Evolutionary conservation across 2,888 invertebrate species (phyloP), one percentile per base, ranked within the genome.

Genomic region (Operophtera brumata): DNA sequence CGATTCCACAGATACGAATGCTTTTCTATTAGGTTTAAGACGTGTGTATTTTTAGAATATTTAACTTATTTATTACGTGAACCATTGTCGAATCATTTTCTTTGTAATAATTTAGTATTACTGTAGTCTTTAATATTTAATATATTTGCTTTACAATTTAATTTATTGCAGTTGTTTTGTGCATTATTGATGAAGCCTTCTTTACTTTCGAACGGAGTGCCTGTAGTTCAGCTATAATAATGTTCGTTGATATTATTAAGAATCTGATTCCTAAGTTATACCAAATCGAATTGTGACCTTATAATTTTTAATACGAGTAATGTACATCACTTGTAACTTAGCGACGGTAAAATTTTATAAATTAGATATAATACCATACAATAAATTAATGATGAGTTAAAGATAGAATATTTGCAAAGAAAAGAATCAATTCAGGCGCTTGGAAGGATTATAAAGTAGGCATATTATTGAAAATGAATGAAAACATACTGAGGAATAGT

Each of bases 21-120:
- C 83, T 88, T 89, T 90, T 89, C 78, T 82, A 85, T 86, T 89
- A 89, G 88, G 85, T 88, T 56, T 89, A 88, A 80, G 88, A 78
- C 69, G 90, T 88, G 90, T 90, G 90, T 90, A 90, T 86, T 89
- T 89, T 88, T 90, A 89, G 89, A 88, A 84, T 89, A 88, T 89
- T 89, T 88, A 89, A 89, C 89, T 90, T 90, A 90, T 90, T 90
- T 89, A 89, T 89, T 88, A 86, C 82, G 84, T 86, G 87, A 84
- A 85, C 77, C 79, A 84, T 84, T 84, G 84, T 86, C 78, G 78
- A 82, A 89, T 82, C 79, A 82, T 86, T 90, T 90, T 82, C 86
- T 90, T 90, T 89, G 78, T 86, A 85, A 87, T 87, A 84, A 84
- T 88, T 76, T 89, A 89, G 89, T 80, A 75, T 86, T 86, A 87